Percentiles rank a stretch among this genome's conserved stretches.
These are phyloP conservation scores for Typhlichthys eigenmanni DNA, from an alignment of 2,797 vertebrate species.

Conservation along the genomic window DNA sequence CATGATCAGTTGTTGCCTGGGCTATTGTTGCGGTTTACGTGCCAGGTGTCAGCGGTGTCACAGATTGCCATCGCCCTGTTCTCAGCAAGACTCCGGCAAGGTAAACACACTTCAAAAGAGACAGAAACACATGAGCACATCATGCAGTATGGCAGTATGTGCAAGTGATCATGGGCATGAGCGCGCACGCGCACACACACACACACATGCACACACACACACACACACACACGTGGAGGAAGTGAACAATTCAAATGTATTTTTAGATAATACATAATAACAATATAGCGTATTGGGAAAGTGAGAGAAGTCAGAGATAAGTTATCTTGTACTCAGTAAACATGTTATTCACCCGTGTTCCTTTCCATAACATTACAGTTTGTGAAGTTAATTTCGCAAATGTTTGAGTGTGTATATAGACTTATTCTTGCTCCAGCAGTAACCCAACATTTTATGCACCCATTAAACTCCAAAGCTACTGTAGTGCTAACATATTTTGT, in stretches of 20 bases:
- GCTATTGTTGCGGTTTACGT: constrained; percentile 78
- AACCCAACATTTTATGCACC: constrained; percentile 63
- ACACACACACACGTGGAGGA: not conserved
- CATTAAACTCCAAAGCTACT: constrained; percentile 39
- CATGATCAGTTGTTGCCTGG: constrained; percentile 66
- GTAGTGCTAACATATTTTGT: constrained; percentile 41
- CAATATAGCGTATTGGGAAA: not conserved
- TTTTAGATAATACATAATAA: not conserved
- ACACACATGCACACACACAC: constrained; percentile 2
- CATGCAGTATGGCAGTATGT: not conserved
- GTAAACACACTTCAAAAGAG: constrained; percentile 82
- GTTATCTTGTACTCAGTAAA: too few species aligned
- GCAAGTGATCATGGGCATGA: constrained; percentile 17
- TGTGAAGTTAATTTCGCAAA: not conserved
- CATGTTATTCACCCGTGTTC: too few species aligned
- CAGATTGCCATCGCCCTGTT: constrained; percentile 78
- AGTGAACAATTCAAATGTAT: not conserved
- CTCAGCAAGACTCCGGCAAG: constrained; percentile 72
- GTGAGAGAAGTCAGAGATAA: not conserved
- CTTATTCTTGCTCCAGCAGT: constrained; percentile 50
- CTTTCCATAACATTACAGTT: too few species aligned
- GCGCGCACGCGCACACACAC: not conserved
- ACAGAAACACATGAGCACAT: not conserved
- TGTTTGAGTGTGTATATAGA: constrained; percentile 37
- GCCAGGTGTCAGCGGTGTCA: constrained; percentile 82